A percentile compares a stretch with the other conserved stretches of the same genome.
Conservation (phyloP, 2,888 invertebrate species). For the Lucinisca nassula region DNA sequence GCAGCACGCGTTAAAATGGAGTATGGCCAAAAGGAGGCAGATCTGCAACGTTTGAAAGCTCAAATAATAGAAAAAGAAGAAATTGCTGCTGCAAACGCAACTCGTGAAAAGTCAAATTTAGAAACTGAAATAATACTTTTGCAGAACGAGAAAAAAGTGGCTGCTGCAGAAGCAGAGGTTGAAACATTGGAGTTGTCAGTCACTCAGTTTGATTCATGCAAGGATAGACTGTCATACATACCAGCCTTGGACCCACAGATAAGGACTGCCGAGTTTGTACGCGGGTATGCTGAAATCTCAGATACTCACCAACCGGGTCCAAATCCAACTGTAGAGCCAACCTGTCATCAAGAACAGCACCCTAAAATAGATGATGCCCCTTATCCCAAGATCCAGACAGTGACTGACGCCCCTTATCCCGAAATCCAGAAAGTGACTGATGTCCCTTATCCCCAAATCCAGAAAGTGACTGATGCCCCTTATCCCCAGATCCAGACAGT, state of each 20-base stretch:
- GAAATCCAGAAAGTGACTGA: not conserved
- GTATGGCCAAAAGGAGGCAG: not conserved
- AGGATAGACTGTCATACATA: not conserved
- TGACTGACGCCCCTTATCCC: no score
- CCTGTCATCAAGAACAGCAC: no score
- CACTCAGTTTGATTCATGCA: not conserved
- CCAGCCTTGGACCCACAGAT: not conserved
- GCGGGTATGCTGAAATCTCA: not conserved
- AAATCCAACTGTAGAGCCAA: no score
- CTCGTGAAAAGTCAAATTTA: not conserved
- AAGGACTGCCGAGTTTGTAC: not conserved
- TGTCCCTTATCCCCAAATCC: not conserved
- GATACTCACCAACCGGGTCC: no score
- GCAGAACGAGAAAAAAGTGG: not conserved
- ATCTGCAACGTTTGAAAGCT: not conserved
- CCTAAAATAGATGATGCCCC: no score
- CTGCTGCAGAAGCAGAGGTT: not conserved
- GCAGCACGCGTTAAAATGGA: not conserved
- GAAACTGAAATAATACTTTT: not conserved
- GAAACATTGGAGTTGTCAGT: not conserved
- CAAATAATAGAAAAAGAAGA: not conserved
- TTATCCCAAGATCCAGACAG: no score
- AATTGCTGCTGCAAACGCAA: not conserved
- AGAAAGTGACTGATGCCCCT: no score
- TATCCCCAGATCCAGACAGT: no score